Evolutionary conservation across 2,113 vertebrate species (phyloP).

Genomic region (Misgurnus mizolepis): DNA sequence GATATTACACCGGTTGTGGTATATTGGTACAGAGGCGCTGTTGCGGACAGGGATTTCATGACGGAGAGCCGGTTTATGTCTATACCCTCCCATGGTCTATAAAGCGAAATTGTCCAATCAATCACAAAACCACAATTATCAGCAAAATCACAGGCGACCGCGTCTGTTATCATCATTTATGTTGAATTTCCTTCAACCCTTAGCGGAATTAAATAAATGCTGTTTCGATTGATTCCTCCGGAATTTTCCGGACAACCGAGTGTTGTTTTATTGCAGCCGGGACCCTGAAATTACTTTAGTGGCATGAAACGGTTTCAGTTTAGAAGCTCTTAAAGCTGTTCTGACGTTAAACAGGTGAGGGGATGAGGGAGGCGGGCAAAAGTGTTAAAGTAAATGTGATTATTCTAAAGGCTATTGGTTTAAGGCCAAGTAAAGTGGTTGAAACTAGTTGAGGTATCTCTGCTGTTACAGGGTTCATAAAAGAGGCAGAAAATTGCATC

Average conservation of each 20-base stretch:
- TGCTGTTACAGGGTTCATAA: not conserved
- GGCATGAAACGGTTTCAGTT: not conserved
- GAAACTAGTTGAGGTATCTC: slow-evolving; percentile 5
- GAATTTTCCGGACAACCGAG: slow-evolving; percentile 19
- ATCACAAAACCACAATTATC: slow-evolving; percentile 41
- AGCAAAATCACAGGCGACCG: slow-evolving; percentile 17
- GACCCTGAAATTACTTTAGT: slow-evolving; percentile 11
- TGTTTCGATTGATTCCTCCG: not conserved
- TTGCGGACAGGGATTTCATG: slow-evolving; percentile 21
- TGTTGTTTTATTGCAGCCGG: slow-evolving; percentile 13
- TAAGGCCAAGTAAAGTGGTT: slow-evolving; percentile 12
- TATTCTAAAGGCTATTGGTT: slow-evolving; percentile 40
- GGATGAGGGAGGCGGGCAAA: slow-evolving; percentile 11
- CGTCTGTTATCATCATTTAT: slow-evolving; percentile 24
- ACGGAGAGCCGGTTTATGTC: slow-evolving; percentile 4
- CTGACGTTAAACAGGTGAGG: slow-evolving; percentile 42
- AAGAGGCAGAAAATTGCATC: slow-evolving; percentile 28
- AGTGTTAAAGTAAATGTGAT: slow-evolving; percentile 32
- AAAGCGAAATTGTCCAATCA: slow-evolving; percentile 36
- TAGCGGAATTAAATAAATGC: not conserved
- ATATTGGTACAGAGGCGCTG: not conserved
- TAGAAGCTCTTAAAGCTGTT: not conserved
- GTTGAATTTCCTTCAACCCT: not conserved
- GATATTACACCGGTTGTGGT: not conserved
- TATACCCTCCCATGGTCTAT: slow-evolving; percentile 22